These are phyloP conservation scores for Antrozous pallidus DNA, from an alignment of 2,797 vertebrate genomes.

Conservation along the genomic window DNA sequence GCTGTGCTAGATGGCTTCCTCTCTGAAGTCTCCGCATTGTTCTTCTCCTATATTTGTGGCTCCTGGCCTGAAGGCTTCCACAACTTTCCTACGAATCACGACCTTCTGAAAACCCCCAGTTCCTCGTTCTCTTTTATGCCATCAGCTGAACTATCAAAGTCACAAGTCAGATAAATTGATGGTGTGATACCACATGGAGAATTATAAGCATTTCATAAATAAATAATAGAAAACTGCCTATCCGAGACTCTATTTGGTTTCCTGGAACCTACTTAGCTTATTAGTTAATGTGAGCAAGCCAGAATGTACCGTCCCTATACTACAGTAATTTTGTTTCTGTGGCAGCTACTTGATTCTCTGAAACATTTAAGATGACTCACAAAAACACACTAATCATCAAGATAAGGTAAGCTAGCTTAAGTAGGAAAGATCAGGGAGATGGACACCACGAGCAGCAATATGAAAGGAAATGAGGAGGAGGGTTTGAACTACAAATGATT, in stretches of 20 bases:
- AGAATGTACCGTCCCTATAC: neutral
- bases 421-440: neutral
- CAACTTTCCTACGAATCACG: neutral
- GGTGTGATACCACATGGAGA: neutral
- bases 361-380: constrained; percentile 35
- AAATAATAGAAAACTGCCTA: neutral
- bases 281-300: neutral
- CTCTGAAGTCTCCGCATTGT: neutral
- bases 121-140: neutral
- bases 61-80: neutral
- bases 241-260: neutral
- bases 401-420: neutral
- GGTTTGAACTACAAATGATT: neutral
- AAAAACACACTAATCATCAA: neutral
- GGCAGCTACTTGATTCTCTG: neutral
- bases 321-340: neutral
- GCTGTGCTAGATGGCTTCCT: neutral
- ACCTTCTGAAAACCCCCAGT: neutral
- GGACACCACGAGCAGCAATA: neutral
- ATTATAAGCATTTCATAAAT: constrained; percentile 18
- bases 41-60: neutral
- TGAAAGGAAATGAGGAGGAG: neutral
- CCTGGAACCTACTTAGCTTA: neutral
- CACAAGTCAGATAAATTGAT: neutral
- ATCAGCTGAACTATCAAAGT: neutral